phyloP scores from a whole-genome alignment of 2,113 vertebrate genomes.

The Apus apus region DNA sequence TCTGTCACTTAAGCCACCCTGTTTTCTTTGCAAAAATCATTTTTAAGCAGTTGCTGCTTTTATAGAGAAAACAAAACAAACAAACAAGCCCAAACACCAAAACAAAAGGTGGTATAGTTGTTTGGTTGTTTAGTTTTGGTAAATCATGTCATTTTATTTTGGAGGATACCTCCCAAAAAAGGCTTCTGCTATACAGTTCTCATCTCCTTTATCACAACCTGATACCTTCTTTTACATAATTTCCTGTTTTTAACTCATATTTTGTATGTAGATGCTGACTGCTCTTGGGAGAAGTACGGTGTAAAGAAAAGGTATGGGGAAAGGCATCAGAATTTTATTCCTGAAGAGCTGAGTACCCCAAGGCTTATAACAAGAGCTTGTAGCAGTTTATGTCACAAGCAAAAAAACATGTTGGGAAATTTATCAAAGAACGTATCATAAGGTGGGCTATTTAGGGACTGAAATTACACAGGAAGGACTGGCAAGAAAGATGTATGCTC shows the following conservation, averaged over 20 bases:
- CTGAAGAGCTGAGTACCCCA: not conserved
- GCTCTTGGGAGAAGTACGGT: not conserved
- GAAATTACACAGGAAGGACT: conserved; percentile 64
- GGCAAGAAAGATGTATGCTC: conserved; percentile 1
- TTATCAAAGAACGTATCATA: conserved; percentile 53
- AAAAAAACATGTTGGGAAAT: conserved; percentile 37
- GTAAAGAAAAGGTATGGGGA: not conserved
- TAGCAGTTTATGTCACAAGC: conserved; percentile 39
- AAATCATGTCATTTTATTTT: not conserved
- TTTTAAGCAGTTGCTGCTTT: not conserved
- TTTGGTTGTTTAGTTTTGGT: not conserved
- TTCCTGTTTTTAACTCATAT: not conserved
- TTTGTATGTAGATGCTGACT: not conserved
- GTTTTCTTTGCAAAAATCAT: not conserved
- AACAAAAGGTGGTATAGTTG: not conserved
- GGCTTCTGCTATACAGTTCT: not conserved
- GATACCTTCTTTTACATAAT: not conserved
- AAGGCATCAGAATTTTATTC: conserved; percentile 1
- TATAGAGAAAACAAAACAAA: fast-evolving
- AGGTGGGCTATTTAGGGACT: conserved; percentile 67
- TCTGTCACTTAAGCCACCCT: not conserved
- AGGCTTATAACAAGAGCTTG: conserved; percentile 28
- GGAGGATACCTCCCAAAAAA: not conserved
- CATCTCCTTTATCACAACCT: not conserved
- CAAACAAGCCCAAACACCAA: not conserved